A percentile compares a stretch with the other conserved stretches of the same genome.
phyloP scores from a whole-genome alignment of 2,888 invertebrate species.

The Philopedon plagiatum region DNA sequence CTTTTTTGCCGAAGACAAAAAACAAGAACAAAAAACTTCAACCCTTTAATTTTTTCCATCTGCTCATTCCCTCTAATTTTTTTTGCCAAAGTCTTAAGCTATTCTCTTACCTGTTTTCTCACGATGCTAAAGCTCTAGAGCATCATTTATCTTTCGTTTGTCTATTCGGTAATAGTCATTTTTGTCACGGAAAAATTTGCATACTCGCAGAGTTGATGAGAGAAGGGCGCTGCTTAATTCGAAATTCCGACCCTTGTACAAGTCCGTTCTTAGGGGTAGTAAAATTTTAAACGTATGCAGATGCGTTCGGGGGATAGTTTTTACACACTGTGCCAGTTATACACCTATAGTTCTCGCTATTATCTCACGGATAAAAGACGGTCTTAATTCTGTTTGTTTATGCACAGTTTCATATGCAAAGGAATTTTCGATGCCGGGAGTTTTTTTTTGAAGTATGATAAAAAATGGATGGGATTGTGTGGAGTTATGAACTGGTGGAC shows the following conservation, averaged over 20 bases:
- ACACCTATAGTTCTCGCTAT: conserved; percentile 45
- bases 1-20: conserved; percentile 48
- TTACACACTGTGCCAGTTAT: conserved; percentile 32
- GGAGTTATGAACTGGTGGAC: conserved; percentile 22
- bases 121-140: conserved; percentile 48
- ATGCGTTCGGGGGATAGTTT: conserved; percentile 24
- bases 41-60: conserved; percentile 54
- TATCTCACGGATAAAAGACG: conserved; percentile 57
- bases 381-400: conserved; percentile 59
- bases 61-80: conserved; percentile 46
- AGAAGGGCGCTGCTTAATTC: conserved; percentile 40
- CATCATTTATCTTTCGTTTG: conserved; percentile 57
- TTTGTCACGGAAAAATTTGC: conserved; percentile 52
- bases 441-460: conserved; percentile 42
- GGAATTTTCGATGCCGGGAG: conserved; percentile 33
- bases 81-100: conserved; percentile 49
- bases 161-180: conserved; percentile 51
- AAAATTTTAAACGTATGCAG: conserved; percentile 35
- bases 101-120: conserved; percentile 53
- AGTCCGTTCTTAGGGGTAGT: conserved; percentile 3
- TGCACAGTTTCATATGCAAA: conserved; percentile 53
- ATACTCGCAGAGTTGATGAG: conserved; percentile 46
- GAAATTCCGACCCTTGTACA: conserved; percentile 19
- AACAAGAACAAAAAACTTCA: conserved; percentile 38
- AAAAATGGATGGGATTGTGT: conserved; percentile 42